Evolutionary conservation across 1,140 invertebrate species (phyloP), one percentile per base, ranked within the genome.

Genomic region (Aethina tumida): DNA sequence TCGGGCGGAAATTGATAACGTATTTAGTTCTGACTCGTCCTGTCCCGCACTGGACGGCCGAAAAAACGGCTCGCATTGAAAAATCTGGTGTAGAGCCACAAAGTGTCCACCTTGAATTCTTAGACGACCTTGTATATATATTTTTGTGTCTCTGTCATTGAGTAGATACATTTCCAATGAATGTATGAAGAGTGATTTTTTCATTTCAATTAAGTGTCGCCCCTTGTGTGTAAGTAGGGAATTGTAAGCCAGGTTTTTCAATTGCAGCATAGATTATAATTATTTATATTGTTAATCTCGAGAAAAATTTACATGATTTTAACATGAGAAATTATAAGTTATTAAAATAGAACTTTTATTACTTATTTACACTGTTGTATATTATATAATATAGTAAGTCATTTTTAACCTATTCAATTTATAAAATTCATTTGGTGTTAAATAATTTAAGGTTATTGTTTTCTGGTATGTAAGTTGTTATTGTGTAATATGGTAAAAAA

Each of bases 351-450:
- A 38, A 29, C 31, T 41, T 38, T 25, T 47, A 38, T 41, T 40
- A 34, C 34, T 37, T 21, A 40, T 40, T 40, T 40, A 46, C 34
- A 41, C 35, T 42, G 43, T 49, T 49, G 37, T 46, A 49, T 32
- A 34, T 43, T 43, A 39, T 39, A 25, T n/a, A n/a, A n/a, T n/a
- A n/a, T n/a, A n/a, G n/a, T n/a, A n/a, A 38, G 39, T 45, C 40
- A 39, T 15, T 49, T 46, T 49, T 43, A 46, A 45, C 40, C 28
- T 36, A 25, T 26, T 38, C 30, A 29, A 38, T 27, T 27, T 27
- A 38, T 20, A 30, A 38, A 35, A 38, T 45, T 39, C 37, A 43
- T 49, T 46, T 43, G 47, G 47, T 49, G 43, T 49, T 49, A 41
- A 46, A 45, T 39, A 36, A 27, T 49, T 49, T 41, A 46, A 38